Base-by-base conservation (phyloP, 2,888 invertebrate species). In the Dasysyrphus albostriatus region DNA sequence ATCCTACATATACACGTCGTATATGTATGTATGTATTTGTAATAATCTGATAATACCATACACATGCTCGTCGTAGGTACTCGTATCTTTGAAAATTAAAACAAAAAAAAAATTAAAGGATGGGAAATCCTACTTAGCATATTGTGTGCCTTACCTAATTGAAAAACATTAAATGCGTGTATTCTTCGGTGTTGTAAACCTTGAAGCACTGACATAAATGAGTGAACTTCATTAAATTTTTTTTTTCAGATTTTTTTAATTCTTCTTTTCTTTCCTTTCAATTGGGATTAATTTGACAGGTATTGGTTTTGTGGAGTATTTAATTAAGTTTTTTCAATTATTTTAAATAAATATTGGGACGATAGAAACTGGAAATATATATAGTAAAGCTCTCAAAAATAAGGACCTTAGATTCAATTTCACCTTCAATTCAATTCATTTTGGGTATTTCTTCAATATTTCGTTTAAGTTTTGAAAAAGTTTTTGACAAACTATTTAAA, bases 91-190 rank as follows among this genome's bases (percentile, higher is more conserved):
- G 3, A 9, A n/a, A 29, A n/a, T 63, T n/a, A 14, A 24, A 24
- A 12, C 16, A 42, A 9, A 14, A 24, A 24, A 12, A 32, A 42
- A 9, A 42, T n/a, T 3, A 61, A 39, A 39, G 14, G 6, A 39
- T 34, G 32, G 12, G 8, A 65, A 16, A 65, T 47, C 47, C 32
- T 47, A 10, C 32, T 47, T 65, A 65, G 47, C 34, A 65, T 65
- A 16, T 47, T 47, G 16, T 32, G 12, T 47, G 10, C 19, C 61
- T 65, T 16, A 47, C 24, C n/a, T 65, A 65, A 65, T 65, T 65
- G 65, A 10, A 6, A 47, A 65, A 65, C 24, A 65, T 65, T 65
- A 65, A 65, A 47, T 47, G 32, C 32, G 32, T 63, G 32, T 63
- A 16, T 47, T 63, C 10, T 47, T 44, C 5, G 44, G n/a, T n/a